These are phyloP conservation scores for Hydrochoerus hydrochaeris DNA, from an alignment of 2,113 vertebrate genomes.

Conservation along the genomic window DNA sequence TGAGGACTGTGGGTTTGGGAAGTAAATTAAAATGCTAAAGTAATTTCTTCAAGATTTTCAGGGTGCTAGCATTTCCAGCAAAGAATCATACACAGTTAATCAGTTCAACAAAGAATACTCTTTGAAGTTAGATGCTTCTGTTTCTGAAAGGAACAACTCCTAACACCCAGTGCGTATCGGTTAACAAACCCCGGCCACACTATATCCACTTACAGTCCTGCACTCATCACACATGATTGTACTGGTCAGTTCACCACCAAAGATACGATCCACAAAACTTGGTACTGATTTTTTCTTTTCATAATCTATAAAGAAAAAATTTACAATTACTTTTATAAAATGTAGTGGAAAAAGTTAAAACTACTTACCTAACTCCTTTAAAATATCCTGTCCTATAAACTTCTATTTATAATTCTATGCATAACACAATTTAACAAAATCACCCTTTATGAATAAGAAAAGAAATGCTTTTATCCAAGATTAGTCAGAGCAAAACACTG, in stretches of 20 bases:
- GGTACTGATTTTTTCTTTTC: slow-evolving; percentile 90
- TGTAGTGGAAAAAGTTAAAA: background rate
- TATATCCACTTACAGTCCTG: slow-evolving; percentile 89
- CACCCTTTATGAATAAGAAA: background rate
- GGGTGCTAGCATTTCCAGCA: background rate
- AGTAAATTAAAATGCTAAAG: slow-evolving; percentile 5
- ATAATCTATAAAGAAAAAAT: slow-evolving; percentile 88
- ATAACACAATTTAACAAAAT: slow-evolving; percentile 11
- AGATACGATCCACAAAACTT: slow-evolving; percentile 95
- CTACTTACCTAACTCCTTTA: slow-evolving; percentile 28
- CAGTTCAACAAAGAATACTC: background rate
- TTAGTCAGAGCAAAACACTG: background rate
- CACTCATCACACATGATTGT: slow-evolving; percentile 98
- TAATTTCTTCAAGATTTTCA: background rate
- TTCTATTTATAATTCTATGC: slow-evolving; percentile 8
- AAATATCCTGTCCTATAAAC: slow-evolving; percentile 13
- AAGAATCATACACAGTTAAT: background rate
- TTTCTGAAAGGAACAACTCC: background rate
- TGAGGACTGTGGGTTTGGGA: background rate
- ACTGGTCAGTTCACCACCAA: slow-evolving; percentile 96
- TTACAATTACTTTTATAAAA: slow-evolving; percentile 11
- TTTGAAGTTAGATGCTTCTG: background rate
- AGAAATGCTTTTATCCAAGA: background rate
- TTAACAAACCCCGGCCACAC: background rate
- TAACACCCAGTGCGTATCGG: background rate